Base-by-base conservation (phyloP, 2,797 vertebrate species). In the Betta splendens region DNA sequence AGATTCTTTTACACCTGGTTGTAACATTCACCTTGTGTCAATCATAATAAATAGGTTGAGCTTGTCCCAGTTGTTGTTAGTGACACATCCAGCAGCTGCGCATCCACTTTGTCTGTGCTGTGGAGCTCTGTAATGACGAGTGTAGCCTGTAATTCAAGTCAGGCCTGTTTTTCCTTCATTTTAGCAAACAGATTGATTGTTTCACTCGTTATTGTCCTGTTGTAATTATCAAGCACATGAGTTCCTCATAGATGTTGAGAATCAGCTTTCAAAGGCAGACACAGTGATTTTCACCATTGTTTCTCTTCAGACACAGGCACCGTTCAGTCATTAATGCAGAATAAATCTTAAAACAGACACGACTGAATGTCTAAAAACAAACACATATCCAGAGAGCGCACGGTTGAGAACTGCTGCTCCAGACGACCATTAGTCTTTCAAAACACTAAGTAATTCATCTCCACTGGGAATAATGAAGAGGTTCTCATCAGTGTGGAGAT, bases 401-500 rank as follows among this genome's bases (percentile, higher is more conserved):
- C 20, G 21, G 50, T 32, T 9, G n/a, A 62, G 54, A 42, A 22
- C 39, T 11, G 33, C 51, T 67, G 53, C 71, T 42, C 21, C 7
- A 15, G 52, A 68, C 51, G 5, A 9, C 74, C 43, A 72, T 79
- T 80, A 79, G 78, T 63, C 67, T 65, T 68, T 71, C 44, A 50
- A 75, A 63, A 17, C 52, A 18, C 69, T 72, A 65, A 84, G 73
- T 77, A 80, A 81, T 85, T 59, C 49, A 50, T 58, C 67, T 77
- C 85, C 79, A 29, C 47, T 59, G 83, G 81, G 81, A 85, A 68
- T 60, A 72, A 77, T 75, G 76, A 67, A 60, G 70, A 81, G 76
- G 59, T 78, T 82, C 83, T 87, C 85, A 78, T 86, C 85, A 83
- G 57, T 44, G 83, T 83, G 84, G 73, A 84, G 79, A 73, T 75